These are phyloP conservation scores for Apamea epomidion DNA, from an alignment of 2,888 invertebrate species.

Conservation along the genomic window DNA sequence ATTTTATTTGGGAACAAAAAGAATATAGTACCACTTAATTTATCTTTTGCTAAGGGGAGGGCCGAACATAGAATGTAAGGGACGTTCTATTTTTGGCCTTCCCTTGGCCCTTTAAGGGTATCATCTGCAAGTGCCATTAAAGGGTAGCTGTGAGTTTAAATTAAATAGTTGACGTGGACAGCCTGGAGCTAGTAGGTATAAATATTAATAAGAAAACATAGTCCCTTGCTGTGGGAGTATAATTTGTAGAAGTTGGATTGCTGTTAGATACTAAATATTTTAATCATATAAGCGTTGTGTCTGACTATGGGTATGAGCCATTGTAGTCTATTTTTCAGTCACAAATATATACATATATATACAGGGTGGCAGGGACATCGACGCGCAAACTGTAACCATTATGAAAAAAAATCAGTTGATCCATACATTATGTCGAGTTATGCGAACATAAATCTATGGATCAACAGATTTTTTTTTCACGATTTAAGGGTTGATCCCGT, in stretches of 20 bases:
- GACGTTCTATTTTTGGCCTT: no score
- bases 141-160: not conserved
- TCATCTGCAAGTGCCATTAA: constrained; percentile 5
- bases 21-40: constrained; percentile 3
- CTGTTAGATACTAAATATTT: no score
- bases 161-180: constrained; percentile 4
- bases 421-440: no score
- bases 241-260: not conserved
- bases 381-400: no score
- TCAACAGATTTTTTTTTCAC: no score
- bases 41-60: not conserved
- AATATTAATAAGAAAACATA: not conserved
- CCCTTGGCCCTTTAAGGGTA: not conserved
- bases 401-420: no score
- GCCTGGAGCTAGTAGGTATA: not conserved
- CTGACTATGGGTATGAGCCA: not conserved
- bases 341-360: not conserved
- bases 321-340: no score
- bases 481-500: no score
- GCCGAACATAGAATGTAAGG: constrained; percentile 6
- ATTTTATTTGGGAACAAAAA: constrained; percentile 4
- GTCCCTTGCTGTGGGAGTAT: not conserved
- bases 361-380: no score
- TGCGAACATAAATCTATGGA: no score
- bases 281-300: not conserved